Evolutionary conservation across 92 coral and sea anemone species (phyloP).

Genomic region (Ricordea florida): DNA sequence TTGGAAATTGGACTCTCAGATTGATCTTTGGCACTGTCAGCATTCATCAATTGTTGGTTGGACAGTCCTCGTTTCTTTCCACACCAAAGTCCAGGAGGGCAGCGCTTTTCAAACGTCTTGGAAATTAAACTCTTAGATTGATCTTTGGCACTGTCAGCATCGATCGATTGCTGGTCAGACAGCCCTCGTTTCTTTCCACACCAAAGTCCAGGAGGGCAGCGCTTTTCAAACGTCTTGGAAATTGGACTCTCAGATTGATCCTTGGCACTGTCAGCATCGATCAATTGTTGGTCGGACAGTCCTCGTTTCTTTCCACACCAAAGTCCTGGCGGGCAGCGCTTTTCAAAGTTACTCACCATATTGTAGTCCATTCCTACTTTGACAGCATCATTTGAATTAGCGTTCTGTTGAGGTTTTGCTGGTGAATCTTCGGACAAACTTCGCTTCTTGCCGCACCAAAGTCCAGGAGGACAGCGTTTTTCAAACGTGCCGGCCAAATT

Average conservation of each 20-base stretch:
- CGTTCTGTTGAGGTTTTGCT: neutral
- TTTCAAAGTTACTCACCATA: neutral
- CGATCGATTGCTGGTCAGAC: neutral
- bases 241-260: too few relatives aligned
- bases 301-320: slow-evolving; percentile 64
- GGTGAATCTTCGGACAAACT: neutral
- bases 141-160: neutral
- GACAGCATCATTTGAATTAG: neutral
- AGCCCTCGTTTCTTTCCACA: slow-evolving; percentile 73
- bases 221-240: slow-evolving; percentile 26
- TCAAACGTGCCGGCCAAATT: neutral
- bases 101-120: slow-evolving; percentile 15
- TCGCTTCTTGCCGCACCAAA: slow-evolving; percentile 77
- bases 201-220: slow-evolving; percentile 86
- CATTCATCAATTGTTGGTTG: neutral
- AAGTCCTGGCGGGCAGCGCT: slow-evolving; percentile 69
- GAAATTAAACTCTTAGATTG: neutral
- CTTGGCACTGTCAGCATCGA: too few relatives aligned
- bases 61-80: slow-evolving; percentile 45
- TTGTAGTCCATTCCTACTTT: neutral
- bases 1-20: neutral
- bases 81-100: slow-evolving; percentile 81
- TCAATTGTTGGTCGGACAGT: too few relatives aligned
- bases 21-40: too few relatives aligned
- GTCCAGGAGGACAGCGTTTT: slow-evolving; percentile 65